Conservation (phyloP, 2,888 invertebrate species). For the Pardosa pseudoannulata region DNA sequence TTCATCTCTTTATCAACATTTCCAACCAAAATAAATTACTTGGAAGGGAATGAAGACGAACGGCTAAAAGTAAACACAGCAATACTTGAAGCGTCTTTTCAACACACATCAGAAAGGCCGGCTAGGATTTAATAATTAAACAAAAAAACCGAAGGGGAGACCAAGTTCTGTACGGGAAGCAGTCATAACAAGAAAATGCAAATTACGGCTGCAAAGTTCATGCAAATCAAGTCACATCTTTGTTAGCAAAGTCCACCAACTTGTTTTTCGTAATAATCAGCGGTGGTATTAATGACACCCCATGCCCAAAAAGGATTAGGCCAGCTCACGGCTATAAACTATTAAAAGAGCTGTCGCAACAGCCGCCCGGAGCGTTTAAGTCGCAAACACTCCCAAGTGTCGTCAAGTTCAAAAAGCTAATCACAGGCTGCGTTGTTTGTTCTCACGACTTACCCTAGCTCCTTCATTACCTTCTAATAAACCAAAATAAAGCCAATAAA, state of each 20-base stretch:
- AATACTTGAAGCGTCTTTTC: not conserved
- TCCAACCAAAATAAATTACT: not conserved
- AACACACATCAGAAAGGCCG: not conserved
- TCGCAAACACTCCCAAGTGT: slow-evolving; percentile 28
- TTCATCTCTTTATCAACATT: no score
- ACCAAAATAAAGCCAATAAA: slow-evolving; percentile 60
- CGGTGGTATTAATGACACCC: not conserved
- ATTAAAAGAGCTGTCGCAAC: slow-evolving; percentile 10
- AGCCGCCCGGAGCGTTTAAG: slow-evolving; percentile 42
- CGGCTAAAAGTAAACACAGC: not conserved
- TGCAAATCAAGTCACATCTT: slow-evolving; percentile 8
- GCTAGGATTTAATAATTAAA: not conserved
- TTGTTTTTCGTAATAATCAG: not conserved
- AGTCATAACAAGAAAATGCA: slow-evolving; percentile 11
- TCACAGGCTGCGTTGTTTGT: slow-evolving; percentile 55
- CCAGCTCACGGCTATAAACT: slow-evolving; percentile 37
- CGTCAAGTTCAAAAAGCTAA: slow-evolving; percentile 64
- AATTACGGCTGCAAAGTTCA: not conserved
- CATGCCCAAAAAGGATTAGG: slow-evolving; percentile 2
- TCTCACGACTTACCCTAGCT: slow-evolving; percentile 41
- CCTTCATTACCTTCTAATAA: slow-evolving; percentile 72
- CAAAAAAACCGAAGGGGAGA: not conserved
- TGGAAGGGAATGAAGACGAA: not conserved
- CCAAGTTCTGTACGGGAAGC: no score
- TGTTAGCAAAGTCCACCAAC: not conserved